Base-by-base conservation (phyloP, 2,888 invertebrate genomes). In the Apodemia zela region DNA sequence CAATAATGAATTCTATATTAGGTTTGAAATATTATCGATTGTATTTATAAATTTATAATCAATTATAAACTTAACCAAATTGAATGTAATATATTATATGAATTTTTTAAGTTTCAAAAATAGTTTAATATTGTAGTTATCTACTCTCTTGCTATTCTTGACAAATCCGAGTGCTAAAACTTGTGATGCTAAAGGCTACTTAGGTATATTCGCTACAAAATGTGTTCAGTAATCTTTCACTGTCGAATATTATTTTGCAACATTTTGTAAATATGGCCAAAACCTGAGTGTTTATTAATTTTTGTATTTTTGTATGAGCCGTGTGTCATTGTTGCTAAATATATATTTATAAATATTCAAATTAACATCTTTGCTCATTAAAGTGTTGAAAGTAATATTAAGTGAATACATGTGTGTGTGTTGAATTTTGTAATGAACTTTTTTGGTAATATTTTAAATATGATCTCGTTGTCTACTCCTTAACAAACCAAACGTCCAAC, bases 291-390 rank as follows among this genome's bases (percentile, higher is more conserved):
- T 60, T 42, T 38, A 42, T 62, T 71, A 64, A 59, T 70, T 67
- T 67, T 72, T 68, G 69, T 73, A 70, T 70, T 73, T 75, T 76
- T 76, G 68, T 76, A 75, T 66, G 79, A 79, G 75, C 73, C 75
- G 81, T 84, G 81, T 84, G 82, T 82, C 72, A 86, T 82, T 87
- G 88, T 89, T 88, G 89, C 87, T 87, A 89, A 88, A 67, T 69
- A 66, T 69, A 64, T 68, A 67, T 82, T 80, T 80, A 75, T 65
- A 69, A 66, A 66, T 59, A 67, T 42, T 42, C 42, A 42, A 69
- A 66, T 63, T 66, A 65, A 67, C 62, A 65, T 70, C 65, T 74
- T 73, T 75, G 76, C 77, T 77, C 77, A 77, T 73, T 65, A 21
- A 60, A 62, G 17, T 62, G 62, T 62, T 59, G 54, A 66, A 64